phyloP scores from a whole-genome alignment of 2,888 invertebrate genomes.

The Lasioglossum villosulum region DNA sequence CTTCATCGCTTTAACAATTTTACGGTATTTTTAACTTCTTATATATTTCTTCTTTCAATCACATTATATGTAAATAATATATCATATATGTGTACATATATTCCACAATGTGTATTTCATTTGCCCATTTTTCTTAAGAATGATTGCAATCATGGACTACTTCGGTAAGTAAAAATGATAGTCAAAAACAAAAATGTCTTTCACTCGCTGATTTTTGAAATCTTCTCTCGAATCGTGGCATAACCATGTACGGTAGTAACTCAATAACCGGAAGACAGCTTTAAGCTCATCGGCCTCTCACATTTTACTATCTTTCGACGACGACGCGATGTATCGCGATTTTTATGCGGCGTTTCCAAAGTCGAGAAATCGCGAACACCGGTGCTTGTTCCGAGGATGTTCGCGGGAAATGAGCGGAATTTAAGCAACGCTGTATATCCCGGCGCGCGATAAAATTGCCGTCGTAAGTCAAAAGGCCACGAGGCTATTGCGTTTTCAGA shows the following conservation, averaged over 20 bases:
- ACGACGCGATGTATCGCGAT: neutral
- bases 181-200: too few species aligned
- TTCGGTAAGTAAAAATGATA: too few species aligned
- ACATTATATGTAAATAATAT: too few species aligned
- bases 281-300: neutral
- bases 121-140: too few species aligned
- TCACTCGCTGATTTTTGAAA: neutral
- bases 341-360: neutral
- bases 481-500: constrained; percentile 32
- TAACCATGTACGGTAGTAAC: neutral
- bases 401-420: constrained; percentile 22
- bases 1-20: too few species aligned
- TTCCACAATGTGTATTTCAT: too few species aligned
- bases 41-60: too few species aligned
- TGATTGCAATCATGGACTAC: too few species aligned
- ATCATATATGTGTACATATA: too few species aligned
- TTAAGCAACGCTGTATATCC: constrained; percentile 20
- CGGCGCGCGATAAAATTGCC: constrained; percentile 52
- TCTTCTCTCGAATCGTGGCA: neutral
- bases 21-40: too few species aligned
- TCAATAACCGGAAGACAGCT: neutral
- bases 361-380: neutral
- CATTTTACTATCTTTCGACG: neutral
- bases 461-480: constrained; percentile 59
- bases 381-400: neutral